Conservation (phyloP, 2,113 vertebrate genomes). For the Empidonax alnorum region DNA sequence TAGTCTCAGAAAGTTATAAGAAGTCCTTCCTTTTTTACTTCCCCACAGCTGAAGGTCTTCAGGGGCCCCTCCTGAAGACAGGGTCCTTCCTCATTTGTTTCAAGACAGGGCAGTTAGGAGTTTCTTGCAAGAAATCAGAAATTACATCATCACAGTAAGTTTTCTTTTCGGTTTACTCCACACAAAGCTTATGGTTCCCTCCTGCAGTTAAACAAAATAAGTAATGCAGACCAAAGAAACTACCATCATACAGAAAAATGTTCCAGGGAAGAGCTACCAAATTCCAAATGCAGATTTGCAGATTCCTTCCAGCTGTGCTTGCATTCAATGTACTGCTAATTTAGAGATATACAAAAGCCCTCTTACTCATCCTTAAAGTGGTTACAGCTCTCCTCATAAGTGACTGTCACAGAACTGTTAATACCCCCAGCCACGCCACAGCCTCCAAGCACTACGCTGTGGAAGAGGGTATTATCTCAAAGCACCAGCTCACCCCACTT, state of each 20-base stretch:
- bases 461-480: not conserved
- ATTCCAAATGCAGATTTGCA: not conserved
- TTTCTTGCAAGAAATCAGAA: not conserved
- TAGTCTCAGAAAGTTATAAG: not conserved
- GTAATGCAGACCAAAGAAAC: not conserved
- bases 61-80: not conserved
- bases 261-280: not conserved
- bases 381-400: not conserved
- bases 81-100: not conserved
- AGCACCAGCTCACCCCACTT: not conserved
- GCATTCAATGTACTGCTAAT: not conserved
- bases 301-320: not conserved
- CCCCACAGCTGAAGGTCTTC: not conserved
- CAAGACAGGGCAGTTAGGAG: not conserved
- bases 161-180: not conserved
- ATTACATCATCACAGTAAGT: not conserved
- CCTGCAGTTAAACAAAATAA: not conserved
- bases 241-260: not conserved
- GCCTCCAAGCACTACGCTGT: accelerated
- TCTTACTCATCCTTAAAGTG: not conserved
- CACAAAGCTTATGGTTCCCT: not conserved
- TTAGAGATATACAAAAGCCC: not conserved
- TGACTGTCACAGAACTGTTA: not conserved
- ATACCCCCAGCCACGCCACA: not conserved
- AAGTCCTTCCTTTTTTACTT: not conserved